These are phyloP conservation scores for Malurus alboscapulatus DNA, from an alignment of 2,113 vertebrate genomes.

Conservation along the genomic window DNA sequence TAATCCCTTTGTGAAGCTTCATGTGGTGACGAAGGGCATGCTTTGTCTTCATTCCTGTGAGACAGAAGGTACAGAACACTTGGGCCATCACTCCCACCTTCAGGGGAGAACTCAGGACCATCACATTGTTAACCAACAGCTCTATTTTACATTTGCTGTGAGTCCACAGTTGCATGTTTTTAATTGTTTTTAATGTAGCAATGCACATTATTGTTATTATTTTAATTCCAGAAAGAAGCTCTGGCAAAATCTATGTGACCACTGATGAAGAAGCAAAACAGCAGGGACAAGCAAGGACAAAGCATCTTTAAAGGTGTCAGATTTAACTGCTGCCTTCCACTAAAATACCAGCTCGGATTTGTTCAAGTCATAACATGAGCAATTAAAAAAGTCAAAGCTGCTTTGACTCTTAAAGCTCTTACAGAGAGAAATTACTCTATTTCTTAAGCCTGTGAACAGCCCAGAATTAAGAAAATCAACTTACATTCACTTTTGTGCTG, in stretches of 20 bases:
- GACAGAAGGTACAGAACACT: background rate
- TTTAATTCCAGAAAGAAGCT: background rate
- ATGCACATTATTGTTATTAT: background rate
- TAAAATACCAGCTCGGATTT: background rate
- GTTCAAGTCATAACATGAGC: fast-evolving
- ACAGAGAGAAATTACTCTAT: background rate
- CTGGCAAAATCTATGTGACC: background rate
- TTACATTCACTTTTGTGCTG: background rate
- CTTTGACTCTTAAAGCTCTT: background rate
- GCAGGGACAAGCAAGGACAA: background rate
- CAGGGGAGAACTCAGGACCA: background rate
- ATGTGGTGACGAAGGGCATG: slow-evolving; percentile 97
- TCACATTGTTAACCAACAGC: background rate
- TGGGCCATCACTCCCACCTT: background rate
- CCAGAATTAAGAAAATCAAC: background rate
- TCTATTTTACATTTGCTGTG: background rate
- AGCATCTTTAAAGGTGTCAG: background rate
- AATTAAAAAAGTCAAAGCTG: background rate
- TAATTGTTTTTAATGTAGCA: background rate
- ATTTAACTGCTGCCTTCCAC: background rate
- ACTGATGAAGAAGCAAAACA: background rate
- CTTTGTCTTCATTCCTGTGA: slow-evolving; percentile 97
- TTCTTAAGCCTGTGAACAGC: background rate
- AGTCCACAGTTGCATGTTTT: background rate
- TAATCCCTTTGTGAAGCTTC: slow-evolving; percentile 99